Conservation (phyloP, 2,888 invertebrate genomes). For the Eristalinus sepulchralis region DNA sequence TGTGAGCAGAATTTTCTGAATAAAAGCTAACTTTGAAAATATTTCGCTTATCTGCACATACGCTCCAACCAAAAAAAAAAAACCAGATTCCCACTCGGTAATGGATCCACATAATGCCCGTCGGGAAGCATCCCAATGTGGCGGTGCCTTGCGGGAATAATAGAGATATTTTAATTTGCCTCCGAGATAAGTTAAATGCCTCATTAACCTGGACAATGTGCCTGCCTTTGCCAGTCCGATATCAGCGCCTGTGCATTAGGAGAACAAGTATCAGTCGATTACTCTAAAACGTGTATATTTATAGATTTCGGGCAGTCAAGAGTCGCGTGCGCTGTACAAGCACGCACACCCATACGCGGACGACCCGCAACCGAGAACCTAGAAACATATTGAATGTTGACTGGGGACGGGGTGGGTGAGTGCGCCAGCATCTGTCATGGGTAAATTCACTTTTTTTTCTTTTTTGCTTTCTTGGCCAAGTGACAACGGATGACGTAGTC, state of each 20-base stretch:
- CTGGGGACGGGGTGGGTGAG: background rate
- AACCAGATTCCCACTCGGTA: background rate
- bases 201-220: slow-evolving; percentile 22
- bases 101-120: background rate
- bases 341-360: background rate
- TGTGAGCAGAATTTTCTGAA: background rate
- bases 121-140: background rate
- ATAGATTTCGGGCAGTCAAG: background rate
- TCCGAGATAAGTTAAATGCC: background rate
- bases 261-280: background rate
- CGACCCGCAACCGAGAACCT: background rate
- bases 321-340: background rate
- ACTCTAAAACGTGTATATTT: slow-evolving; percentile 22
- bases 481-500: slow-evolving; percentile 43
- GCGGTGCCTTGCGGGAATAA: background rate
- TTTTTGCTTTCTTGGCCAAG: slow-evolving; percentile 18
- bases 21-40: background rate
- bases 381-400: no score
- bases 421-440: background rate
- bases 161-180: background rate
- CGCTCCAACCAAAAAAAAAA: background rate
- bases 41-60: background rate
- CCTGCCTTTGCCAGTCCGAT: background rate
- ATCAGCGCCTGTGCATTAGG: background rate
- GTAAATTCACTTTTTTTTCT: background rate